phyloP scores from a whole-genome alignment of 2,888 invertebrate species.

The Candidula unifasciata region DNA sequence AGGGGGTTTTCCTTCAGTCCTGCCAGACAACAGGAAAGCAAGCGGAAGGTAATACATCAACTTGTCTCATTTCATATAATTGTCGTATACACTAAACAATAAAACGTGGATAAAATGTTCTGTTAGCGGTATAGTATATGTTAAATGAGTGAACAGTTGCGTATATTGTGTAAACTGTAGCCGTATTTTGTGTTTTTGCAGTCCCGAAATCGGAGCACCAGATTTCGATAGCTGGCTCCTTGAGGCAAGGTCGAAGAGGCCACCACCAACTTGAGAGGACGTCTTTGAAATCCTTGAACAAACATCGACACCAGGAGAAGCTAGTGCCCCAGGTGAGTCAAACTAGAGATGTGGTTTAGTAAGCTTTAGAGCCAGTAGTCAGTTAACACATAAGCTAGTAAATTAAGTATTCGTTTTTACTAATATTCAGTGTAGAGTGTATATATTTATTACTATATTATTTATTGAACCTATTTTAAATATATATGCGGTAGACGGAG shows the following conservation, averaged over 20 bases:
- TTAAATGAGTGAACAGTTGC: neutral
- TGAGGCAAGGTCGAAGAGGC: neutral
- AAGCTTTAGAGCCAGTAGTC: neutral
- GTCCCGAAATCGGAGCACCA: conserved; percentile 1
- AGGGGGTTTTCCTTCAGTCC: conserved; percentile 4
- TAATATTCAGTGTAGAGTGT: too few relatives aligned
- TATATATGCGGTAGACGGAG: too few relatives aligned
- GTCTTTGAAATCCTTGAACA: neutral
- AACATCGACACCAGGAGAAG: neutral
- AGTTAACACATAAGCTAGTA: neutral
- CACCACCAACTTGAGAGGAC: neutral
- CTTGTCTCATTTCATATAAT: neutral
- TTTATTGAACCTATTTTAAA: too few relatives aligned
- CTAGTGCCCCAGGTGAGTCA: neutral
- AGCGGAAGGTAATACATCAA: neutral
- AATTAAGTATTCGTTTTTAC: too few relatives aligned
- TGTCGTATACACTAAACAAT: neutral
- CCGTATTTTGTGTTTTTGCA: conserved; percentile 14
- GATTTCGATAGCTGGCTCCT: conserved; percentile 19
- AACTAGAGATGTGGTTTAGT: neutral
- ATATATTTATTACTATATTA: too few relatives aligned
- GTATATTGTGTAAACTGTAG: neutral
- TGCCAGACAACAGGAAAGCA: neutral
- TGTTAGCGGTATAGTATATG: neutral
- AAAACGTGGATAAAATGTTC: neutral